phyloP scores from a whole-genome alignment of 2,797 vertebrate species.

The Anabacerthia variegaticeps region DNA sequence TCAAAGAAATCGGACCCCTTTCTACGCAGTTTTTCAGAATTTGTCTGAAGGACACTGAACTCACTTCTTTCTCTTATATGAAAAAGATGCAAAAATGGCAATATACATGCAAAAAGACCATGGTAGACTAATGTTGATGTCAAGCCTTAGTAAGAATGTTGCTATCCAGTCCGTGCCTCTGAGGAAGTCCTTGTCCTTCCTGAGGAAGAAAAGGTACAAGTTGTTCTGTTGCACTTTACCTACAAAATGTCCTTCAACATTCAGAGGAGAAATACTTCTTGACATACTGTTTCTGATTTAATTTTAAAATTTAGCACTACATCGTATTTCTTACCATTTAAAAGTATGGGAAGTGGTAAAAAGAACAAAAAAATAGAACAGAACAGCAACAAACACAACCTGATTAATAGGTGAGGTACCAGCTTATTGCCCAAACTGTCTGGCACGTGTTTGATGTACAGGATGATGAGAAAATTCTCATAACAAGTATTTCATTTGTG shows the following conservation, averaged over 20 bases:
- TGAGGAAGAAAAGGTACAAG: not conserved
- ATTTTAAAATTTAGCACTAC: not conserved
- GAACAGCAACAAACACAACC: not conserved
- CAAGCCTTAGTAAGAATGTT: not conserved
- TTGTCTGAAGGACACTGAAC: not conserved
- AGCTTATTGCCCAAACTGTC: not conserved
- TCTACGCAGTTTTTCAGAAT: not conserved
- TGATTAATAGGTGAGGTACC: not conserved
- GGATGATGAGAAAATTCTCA: not conserved
- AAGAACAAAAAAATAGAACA: not conserved
- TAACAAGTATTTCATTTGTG: constrained; percentile 6
- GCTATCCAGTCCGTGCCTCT: not conserved
- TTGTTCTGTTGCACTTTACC: not conserved
- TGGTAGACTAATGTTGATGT: not conserved
- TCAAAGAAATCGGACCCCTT: not conserved
- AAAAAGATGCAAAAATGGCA: not conserved
- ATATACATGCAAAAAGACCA: not conserved
- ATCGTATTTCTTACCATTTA: not conserved
- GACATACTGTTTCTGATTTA: not conserved
- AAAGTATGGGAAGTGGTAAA: not conserved
- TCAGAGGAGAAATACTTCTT: not conserved
- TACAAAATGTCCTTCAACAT: not conserved
- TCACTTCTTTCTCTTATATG: not conserved
- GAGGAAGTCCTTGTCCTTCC: not conserved
- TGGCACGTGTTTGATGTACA: not conserved